Evolutionary conservation across 1,140 invertebrate genomes (phyloP).

Genomic region (Aphidius gifuensis): DNA sequence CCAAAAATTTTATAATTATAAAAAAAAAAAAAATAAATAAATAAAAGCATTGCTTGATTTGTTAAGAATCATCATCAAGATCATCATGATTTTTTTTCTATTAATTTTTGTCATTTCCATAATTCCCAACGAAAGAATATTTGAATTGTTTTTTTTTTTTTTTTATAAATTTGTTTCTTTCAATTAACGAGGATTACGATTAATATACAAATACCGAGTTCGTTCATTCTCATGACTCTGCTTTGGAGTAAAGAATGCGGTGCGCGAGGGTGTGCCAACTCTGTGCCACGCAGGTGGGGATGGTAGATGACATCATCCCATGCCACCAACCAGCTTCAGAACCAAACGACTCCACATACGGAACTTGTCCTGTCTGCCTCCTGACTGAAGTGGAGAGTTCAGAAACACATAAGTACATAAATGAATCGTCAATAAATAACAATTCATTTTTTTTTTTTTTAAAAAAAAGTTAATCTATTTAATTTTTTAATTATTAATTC

Average conservation of each 20-base stretch:
- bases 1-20: not conserved
- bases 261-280: constrained; percentile 55
- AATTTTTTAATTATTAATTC: constrained; percentile 25
- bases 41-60: too few species aligned
- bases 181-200: constrained; percentile 56
- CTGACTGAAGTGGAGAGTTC: constrained; percentile 58
- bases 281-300: constrained; percentile 54
- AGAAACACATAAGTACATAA: constrained; percentile 55
- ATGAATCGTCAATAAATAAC: constrained; percentile 51
- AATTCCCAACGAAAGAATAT: not conserved
- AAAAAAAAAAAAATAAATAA: not conserved
- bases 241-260: constrained; percentile 57
- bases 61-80: too few species aligned
- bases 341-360: constrained; percentile 54
- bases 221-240: constrained; percentile 57
- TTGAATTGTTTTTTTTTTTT: not conserved
- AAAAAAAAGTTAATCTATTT: constrained; percentile 25
- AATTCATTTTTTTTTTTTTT: constrained; percentile 38
- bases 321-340: constrained; percentile 55
- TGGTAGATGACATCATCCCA: constrained; percentile 54
- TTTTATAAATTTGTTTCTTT: constrained; percentile 35
- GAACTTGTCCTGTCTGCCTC: constrained; percentile 57
- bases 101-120: not conserved
- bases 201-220: constrained; percentile 58
- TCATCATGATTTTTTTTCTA: not conserved